Conservation (phyloP, 2,888 invertebrate species). For the Pantelozetes paolii region DNA sequence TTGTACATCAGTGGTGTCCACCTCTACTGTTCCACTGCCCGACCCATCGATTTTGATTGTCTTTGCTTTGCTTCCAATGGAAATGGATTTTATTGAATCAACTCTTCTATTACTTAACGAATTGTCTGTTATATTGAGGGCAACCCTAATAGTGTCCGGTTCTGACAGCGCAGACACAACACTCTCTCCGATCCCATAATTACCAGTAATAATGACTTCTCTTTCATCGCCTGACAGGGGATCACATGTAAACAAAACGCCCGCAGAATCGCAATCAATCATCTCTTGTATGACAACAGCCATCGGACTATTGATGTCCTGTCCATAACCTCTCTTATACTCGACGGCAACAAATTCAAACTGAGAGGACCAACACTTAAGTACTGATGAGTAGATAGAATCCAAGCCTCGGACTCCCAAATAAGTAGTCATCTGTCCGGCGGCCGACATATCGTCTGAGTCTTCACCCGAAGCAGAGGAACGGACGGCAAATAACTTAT, state of each 20-base stretch:
- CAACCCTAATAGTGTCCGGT: conserved; percentile 38
- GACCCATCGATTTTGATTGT: conserved; percentile 57
- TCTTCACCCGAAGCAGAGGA: conserved; percentile 43
- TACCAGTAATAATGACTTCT: conserved; percentile 67
- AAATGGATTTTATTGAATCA: not conserved
- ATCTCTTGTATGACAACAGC: conserved; percentile 76
- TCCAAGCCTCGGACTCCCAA: conserved; percentile 30
- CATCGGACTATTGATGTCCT: conserved; percentile 64
- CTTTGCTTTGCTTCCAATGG: not conserved
- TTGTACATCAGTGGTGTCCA: conserved; percentile 54
- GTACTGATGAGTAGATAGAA: conserved; percentile 7
- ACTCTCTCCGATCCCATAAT: conserved; percentile 61
- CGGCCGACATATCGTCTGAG: conserved; percentile 43
- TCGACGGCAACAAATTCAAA: conserved; percentile 70
- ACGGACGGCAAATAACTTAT: conserved; percentile 36
- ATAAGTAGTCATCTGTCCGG: conserved; percentile 42
- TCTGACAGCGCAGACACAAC: conserved; percentile 35
- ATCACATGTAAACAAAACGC: conserved; percentile 75
- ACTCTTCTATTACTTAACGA: conserved; percentile 48
- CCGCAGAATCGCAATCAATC: conserved; percentile 63
- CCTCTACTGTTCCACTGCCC: conserved; percentile 50
- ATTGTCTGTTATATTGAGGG: conserved; percentile 51
- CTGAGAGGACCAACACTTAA: conserved; percentile 60
- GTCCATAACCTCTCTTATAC: conserved; percentile 73
- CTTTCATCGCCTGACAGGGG: conserved; percentile 67